Percentiles rank a stretch among this genome's conserved stretches.
phyloP scores from a whole-genome alignment of 2,888 invertebrate species.

The Agrotis exclamationis region DNA sequence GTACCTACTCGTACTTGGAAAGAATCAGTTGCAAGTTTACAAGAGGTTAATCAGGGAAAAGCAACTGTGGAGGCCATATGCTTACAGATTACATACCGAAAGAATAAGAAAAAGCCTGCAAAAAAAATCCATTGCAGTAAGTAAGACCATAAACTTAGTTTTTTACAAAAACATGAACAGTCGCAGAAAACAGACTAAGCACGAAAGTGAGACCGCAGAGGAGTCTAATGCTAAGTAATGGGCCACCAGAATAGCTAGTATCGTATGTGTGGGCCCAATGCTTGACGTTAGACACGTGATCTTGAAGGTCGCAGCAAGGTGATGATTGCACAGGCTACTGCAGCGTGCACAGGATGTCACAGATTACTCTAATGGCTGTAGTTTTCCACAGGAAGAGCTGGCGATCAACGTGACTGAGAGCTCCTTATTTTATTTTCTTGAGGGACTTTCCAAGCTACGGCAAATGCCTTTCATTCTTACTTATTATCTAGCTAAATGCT shows the following conservation, averaged over 20 bases:
- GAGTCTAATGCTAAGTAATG: slow-evolving; percentile 1
- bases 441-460: not conserved
- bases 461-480: not conserved
- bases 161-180: not conserved
- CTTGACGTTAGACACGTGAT: slow-evolving; percentile 2
- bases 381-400: slow-evolving; percentile 36
- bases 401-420: slow-evolving; percentile 7
- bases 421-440: not conserved
- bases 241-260: not conserved
- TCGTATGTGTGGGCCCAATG: not conserved
- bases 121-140: not conserved
- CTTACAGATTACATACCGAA: not conserved
- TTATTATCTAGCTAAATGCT: not conserved
- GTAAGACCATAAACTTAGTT: not conserved
- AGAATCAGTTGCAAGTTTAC: not conserved
- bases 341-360: slow-evolving; percentile 33
- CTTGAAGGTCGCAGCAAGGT: slow-evolving; percentile 24
- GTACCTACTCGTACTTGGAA: not conserved
- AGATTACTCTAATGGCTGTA: slow-evolving; percentile 32
- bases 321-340: slow-evolving; percentile 38
- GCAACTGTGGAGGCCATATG: not conserved
- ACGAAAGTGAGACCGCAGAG: not conserved
- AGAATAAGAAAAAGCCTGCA: not conserved
- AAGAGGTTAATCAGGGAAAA: not conserved
- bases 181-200: not conserved